Evolutionary conservation across 2,797 vertebrate species (phyloP).

Genomic region (Alectoris magna): DNA sequence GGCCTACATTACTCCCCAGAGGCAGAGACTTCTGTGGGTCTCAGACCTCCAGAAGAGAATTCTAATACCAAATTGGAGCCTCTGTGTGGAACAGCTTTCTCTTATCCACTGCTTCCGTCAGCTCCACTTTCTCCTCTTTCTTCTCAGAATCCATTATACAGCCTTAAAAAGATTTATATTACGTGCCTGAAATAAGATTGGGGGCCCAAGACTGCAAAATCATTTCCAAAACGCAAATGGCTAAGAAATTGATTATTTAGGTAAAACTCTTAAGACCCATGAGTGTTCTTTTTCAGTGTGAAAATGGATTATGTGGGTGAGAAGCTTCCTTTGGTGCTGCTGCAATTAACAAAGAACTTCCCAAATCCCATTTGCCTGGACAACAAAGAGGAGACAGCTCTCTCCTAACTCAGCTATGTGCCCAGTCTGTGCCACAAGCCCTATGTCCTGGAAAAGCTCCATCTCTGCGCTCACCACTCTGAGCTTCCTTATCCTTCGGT

Average conservation of each 20-base stretch:
- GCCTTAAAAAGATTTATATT: not conserved
- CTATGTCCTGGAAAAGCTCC: rapidly evolving
- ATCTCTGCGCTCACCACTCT: not conserved
- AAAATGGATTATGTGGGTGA: not conserved
- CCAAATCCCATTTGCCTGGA: not conserved
- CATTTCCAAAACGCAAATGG: not conserved
- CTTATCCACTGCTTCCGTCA: not conserved
- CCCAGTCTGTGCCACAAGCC: not conserved
- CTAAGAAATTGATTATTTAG: not conserved
- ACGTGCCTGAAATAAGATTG: not conserved
- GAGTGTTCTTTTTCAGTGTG: not conserved
- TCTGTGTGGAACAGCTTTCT: not conserved
- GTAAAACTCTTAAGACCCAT: not conserved
- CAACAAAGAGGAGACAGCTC: not conserved
- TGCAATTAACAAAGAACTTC: not conserved
- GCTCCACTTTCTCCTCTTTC: not conserved
- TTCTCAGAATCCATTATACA: not conserved
- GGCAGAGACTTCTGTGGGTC: not conserved
- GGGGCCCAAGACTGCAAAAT: not conserved
- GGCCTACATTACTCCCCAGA: not conserved
- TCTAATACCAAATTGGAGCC: not conserved
- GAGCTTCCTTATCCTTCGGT: not conserved
- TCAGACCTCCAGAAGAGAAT: not conserved
- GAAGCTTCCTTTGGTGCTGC: not conserved
- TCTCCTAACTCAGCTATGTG: rapidly evolving